phyloP scores from a whole-genome alignment of 1,140 invertebrate genomes.

The Ostrea edulis region DNA sequence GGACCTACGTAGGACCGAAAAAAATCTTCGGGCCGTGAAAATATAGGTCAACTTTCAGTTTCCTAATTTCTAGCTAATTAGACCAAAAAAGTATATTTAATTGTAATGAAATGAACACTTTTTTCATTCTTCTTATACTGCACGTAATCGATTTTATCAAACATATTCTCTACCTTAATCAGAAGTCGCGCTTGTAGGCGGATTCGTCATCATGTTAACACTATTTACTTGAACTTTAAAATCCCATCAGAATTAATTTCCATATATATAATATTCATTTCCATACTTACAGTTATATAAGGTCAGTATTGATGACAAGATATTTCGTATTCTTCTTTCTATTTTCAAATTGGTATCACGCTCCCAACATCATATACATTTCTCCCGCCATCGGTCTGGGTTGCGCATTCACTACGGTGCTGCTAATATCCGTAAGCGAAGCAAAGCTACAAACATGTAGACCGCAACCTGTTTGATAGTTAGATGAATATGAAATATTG shows the following conservation, averaged over 20 bases:
- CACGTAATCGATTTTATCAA: too few species aligned
- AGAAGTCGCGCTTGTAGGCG: too few species aligned
- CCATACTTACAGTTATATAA: background rate
- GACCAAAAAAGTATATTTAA: too few species aligned
- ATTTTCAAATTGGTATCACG: background rate
- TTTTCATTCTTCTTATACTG: too few species aligned
- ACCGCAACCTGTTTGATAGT: background rate
- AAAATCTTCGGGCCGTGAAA: too few species aligned
- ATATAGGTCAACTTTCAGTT: too few species aligned
- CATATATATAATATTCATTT: background rate
- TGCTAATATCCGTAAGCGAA: background rate
- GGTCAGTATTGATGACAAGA: background rate
- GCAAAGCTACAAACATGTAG: background rate
- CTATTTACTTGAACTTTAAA: background rate
- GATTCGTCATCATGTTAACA: too few species aligned
- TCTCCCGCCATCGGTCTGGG: constrained; percentile 24
- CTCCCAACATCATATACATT: constrained; percentile 4
- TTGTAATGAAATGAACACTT: too few species aligned
- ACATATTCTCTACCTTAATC: too few species aligned
- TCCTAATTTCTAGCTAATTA: too few species aligned
- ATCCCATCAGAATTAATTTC: background rate
- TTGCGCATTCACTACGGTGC: background rate
- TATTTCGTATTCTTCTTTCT: background rate
- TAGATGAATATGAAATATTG: too few species aligned
- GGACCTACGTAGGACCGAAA: too few species aligned